Percentiles rank a stretch among this genome's conserved stretches.
These are phyloP conservation scores for Malurus splendens DNA, from an alignment of 2,797 vertebrate species.

Conservation along the genomic window DNA sequence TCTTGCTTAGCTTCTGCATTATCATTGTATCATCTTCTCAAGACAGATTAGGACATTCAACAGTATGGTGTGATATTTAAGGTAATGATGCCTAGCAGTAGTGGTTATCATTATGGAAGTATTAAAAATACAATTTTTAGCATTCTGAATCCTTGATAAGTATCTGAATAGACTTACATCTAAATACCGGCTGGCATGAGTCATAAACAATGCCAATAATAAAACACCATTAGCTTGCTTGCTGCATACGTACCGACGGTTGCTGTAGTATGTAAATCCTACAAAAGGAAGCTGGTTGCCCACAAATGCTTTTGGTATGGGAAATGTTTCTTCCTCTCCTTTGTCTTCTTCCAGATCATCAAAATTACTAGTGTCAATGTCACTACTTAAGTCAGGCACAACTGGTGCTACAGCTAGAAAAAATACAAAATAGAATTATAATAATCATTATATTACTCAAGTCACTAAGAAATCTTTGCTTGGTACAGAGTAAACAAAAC, in stretches of 20 bases:
- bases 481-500: background rate
- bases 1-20: background rate
- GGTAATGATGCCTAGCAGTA: background rate
- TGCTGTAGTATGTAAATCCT: constrained; percentile 97
- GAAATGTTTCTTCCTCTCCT: constrained; percentile 97
- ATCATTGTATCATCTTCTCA: background rate
- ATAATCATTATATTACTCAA: background rate
- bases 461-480: background rate
- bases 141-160: background rate
- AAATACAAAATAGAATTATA: background rate
- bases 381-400: constrained; percentile 95
- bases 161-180: background rate
- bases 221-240: background rate
- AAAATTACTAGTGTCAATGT: constrained; percentile 97
- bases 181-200: background rate
- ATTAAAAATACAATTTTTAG: background rate
- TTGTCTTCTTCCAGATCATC: constrained; percentile 97
- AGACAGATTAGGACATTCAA: background rate
- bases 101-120: background rate
- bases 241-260: constrained; percentile 81
- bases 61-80: background rate
- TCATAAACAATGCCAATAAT: background rate
- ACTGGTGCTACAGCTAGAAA: constrained; percentile 91
- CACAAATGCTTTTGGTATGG: constrained; percentile 97
- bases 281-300: constrained; percentile 98